Conservation (phyloP, 2,888 invertebrate species). For the Lysandra coridon region DNA sequence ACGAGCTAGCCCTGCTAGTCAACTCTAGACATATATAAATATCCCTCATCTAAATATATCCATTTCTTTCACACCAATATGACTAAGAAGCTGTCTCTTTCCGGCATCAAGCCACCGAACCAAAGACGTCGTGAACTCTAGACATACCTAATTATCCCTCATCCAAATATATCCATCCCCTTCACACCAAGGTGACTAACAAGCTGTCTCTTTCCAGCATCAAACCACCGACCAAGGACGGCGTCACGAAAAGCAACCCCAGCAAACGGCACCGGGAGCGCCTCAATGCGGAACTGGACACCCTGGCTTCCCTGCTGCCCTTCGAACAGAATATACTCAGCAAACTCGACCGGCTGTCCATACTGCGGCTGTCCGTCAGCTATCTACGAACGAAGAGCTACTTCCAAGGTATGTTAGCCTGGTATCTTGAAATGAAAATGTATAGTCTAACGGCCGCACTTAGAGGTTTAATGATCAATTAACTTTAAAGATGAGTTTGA, state of each 20-base stretch:
- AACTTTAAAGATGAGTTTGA: no score
- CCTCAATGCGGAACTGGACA: constrained; percentile 98
- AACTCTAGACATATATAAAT: no score
- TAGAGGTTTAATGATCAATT: no score
- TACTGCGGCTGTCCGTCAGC: constrained; percentile 97
- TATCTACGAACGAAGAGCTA: constrained; percentile 99
- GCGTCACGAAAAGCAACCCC: constrained; percentile 97
- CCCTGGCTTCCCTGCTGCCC: constrained; percentile 95
- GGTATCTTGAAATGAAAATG: neutral
- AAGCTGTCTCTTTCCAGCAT: constrained; percentile 82
- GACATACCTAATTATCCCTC: no score
- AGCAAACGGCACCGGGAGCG: constrained; percentile 99
- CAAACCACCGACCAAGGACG: constrained; percentile 96
- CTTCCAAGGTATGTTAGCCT: constrained; percentile 93
- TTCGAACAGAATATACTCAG: constrained; percentile 99
- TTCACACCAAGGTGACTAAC: neutral
- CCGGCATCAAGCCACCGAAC: constrained; percentile 83
- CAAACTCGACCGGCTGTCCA: constrained; percentile 98
- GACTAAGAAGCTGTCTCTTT: constrained; percentile 44
- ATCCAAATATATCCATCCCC: neutral
- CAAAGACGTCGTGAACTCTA: no score
- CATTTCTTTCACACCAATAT: neutral
- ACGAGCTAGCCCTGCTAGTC: no score
- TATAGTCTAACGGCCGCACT: constrained; percentile 45
- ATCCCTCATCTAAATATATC: no score